Evolutionary conservation across 2,888 invertebrate genomes (phyloP), one percentile per base, ranked within the genome.

Genomic region (Uropetala carovei): DNA sequence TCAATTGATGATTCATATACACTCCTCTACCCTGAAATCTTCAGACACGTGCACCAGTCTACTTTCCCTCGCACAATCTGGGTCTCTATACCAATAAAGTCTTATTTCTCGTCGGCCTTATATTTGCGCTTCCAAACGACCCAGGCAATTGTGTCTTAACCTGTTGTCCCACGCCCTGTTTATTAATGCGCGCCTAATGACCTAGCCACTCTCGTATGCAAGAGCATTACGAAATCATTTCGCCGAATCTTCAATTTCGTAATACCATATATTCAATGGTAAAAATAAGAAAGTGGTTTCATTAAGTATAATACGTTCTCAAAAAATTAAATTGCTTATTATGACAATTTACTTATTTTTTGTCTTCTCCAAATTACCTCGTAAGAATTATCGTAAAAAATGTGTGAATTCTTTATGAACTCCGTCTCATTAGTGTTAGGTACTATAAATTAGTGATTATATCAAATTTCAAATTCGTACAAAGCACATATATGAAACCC

Each of bases 121-220:
- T 22, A 75, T 27, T 75, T 27, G 27, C 75, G 75, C 13, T 75
- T 27, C 75, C 22, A 75, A 22, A 27, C 75, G 75, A 75, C 22
- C 27, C 75, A 75, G 75, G 22, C 75, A 8, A 75, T 27, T 43
- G 27, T 22, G 27, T 27, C 75, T 27, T 75, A 27, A 22, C 11
- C 22, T 68, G 22, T 68, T 22, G 75, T 75, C 75, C 75, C 75
- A 75, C 75, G 27, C 75, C 75, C 75, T 27, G 75, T 75, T 27
- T 75, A 75, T 75, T 75, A 75, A 75, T 75, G 75, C 75, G 75
- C 11, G 4, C 75, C 22, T 75, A 75, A 75, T 75, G 75, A 75
- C 75, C 22, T 10, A 27, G 75, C 22, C 75, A 75, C 27, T 75
- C 75, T 22, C 22, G 22, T 75, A 13, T 75, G 75, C 75, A 75